Base-by-base conservation (phyloP, 2,888 invertebrate genomes). In the Teleiodes luculella region DNA sequence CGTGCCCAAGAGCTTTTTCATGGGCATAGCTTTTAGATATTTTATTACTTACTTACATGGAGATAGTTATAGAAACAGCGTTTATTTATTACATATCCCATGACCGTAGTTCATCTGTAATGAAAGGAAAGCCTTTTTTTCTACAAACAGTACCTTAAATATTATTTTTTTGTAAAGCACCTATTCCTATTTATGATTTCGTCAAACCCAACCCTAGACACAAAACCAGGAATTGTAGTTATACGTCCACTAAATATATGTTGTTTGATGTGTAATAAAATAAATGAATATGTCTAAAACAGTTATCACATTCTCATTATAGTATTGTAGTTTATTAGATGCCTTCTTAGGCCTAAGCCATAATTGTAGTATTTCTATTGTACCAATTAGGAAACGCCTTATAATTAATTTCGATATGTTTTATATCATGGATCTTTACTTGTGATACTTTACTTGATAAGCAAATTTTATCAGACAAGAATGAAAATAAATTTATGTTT, bases 151-250 rank as follows among this genome's bases (percentile, higher is more conserved):
- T n/a, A n/a, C n/a, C n/a, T n/a, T n/a, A n/a, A n/a, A n/a, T n/a
- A n/a, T n/a, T 24, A 4, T 24, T 24, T 6, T 4, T 24, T 24
- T 24, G 24, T 24, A 24, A 24, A 24, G 24, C 6, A 24, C 24
- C 3, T 24, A 24, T 24, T 24, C 6, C 6, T 35, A 11, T 35
- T n/a, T 3, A 35, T 11, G 35, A n/a, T 35, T 35, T 4, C 10
- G 35, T 35, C 10, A 3, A 37, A 16, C 16, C 7, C 18, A 37
- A 14, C 11, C 18, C 11, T 37, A 13, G 13, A 37, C 11, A 35
- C n/a, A 64, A 67, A n/a, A 59, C 52, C 59, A 57, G 65, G 64
- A 74, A 74, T 72, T 70, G 68, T 78, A 77, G 76, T 52, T 62
- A 69, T 76, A 59, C 78, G 80, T 80, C 80, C 78, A 78, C 57